Conservation (phyloP, 2,888 invertebrate species). For the Latheticus oryzae region DNA sequence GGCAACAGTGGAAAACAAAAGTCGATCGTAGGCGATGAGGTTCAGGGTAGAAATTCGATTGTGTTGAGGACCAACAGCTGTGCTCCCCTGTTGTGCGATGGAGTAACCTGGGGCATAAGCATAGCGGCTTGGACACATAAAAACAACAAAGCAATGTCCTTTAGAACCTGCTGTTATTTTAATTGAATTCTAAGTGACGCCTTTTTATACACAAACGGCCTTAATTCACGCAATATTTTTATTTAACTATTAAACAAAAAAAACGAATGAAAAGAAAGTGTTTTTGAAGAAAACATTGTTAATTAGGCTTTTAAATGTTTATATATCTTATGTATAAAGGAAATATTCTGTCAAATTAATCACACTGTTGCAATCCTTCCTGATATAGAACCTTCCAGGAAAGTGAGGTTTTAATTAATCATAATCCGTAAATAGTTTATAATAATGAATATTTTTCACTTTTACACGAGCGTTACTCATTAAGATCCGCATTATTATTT, state of each 20-base stretch:
- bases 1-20: slow-evolving; percentile 52
- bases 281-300: no score
- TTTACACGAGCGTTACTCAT: slow-evolving; percentile 32
- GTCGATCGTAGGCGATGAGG: slow-evolving; percentile 52
- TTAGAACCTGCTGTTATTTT: slow-evolving; percentile 57
- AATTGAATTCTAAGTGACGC: slow-evolving; percentile 52
- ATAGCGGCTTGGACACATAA: slow-evolving; percentile 53
- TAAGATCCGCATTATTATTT: slow-evolving; percentile 35
- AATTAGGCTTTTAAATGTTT: no score
- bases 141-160: slow-evolving; percentile 60
- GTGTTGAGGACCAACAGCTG: slow-evolving; percentile 60
- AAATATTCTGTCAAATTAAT: slow-evolving; percentile 5
- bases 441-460: slow-evolving; percentile 33
- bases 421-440: slow-evolving; percentile 25
- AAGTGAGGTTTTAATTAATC: slow-evolving; percentile 34
- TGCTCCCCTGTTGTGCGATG: slow-evolving; percentile 58
- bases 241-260: no score
- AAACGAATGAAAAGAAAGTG: no score
- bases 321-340: no score
- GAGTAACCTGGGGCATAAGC: slow-evolving; percentile 56
- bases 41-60: slow-evolving; percentile 57
- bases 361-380: slow-evolving; percentile 13
- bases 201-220: slow-evolving; percentile 25
- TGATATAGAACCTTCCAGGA: slow-evolving; percentile 23
- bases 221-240: slow-evolving; percentile 1